Evolutionary conservation across 2,888 invertebrate species (phyloP).

Genomic region (Elmis aenea): DNA sequence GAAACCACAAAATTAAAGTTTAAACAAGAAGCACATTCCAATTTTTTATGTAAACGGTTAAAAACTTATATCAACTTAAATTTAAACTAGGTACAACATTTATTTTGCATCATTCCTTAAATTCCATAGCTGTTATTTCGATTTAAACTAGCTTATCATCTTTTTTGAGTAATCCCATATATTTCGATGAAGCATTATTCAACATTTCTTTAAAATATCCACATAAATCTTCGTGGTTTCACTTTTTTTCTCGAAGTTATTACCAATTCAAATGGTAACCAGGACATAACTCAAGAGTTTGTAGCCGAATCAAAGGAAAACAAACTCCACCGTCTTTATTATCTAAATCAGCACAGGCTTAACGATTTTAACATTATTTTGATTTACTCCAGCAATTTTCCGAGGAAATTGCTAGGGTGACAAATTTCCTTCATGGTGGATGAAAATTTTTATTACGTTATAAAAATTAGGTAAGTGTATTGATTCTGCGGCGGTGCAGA

Average conservation of each 20-base stretch:
- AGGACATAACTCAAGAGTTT: conserved; percentile 23
- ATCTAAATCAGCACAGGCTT: conserved; percentile 19
- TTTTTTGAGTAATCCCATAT: conserved; percentile 19
- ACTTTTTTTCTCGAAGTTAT: conserved; percentile 21
- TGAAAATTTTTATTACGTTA: too few relatives aligned
- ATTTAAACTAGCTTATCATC: too few relatives aligned
- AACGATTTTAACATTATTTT: conserved; percentile 19
- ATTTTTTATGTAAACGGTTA: too few relatives aligned
- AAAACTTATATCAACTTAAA: too few relatives aligned
- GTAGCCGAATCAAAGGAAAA: conserved; percentile 13
- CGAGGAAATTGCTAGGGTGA: conserved; percentile 11
- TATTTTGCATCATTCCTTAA: too few relatives aligned
- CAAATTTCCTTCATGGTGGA: too few relatives aligned
- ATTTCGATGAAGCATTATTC: conserved; percentile 21
- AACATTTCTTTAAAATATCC: conserved; percentile 23
- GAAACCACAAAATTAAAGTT: too few relatives aligned
- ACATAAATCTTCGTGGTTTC: conserved; percentile 22
- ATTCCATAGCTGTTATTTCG: too few relatives aligned
- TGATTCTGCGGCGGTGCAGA: too few relatives aligned
- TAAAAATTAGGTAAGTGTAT: too few relatives aligned
- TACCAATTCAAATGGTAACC: conserved; percentile 26
- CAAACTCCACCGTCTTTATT: conserved; percentile 18
- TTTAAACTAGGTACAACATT: too few relatives aligned
- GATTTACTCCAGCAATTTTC: conserved; percentile 17
- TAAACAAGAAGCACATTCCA: too few relatives aligned